Base-by-base conservation (phyloP, 2,797 vertebrate species). In the Carapus acus region DNA sequence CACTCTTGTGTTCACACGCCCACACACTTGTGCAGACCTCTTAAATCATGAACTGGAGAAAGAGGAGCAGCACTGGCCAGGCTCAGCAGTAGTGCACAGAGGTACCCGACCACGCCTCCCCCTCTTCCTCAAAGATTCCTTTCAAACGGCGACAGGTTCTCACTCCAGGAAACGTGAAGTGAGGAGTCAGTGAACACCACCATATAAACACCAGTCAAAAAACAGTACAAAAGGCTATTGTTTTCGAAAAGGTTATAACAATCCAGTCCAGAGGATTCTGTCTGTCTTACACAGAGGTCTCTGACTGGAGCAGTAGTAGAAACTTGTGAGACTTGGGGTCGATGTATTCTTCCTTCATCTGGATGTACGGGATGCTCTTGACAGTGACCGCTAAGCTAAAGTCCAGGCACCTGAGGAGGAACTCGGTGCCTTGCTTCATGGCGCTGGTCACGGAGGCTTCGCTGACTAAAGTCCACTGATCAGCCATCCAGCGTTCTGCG, bases 271-370 rank as follows among this genome's bases (percentile, higher is more conserved):
- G 76, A 62, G 56, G 63, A 43, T 38, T 38, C 17, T 15, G 36
- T 2, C 7, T 27, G 14, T 0, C 39, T 23, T 82, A 98, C 76
- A 98, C 93, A 0, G 94, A 96, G 33, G 94, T 98, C 83, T 97
- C 95, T 0, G 95, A 97, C 69, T 97, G 94, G 74, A 97, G 88
- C 71, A 90, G 90, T 69, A 98, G 89, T 70, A 93, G 85, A 65
- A 99, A 98, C 82, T 92, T 96, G 84, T 98, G 94, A 18, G 93
- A 94, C 75, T 94, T 97, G 59, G 94, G 92, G 79, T 98, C 93
- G 72, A 97, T 76, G 78, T 91, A 98, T 73, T 93, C 92, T 72
- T 99, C 96, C 0, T 87, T 90, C 69, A 99, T 84, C 38, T 90
- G 88, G 69, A 98, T 92, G 85, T 91, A 92, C 3, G 96, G 96